phyloP scores from a whole-genome alignment of 2,888 invertebrate species.

The Baronia brevicornis region DNA sequence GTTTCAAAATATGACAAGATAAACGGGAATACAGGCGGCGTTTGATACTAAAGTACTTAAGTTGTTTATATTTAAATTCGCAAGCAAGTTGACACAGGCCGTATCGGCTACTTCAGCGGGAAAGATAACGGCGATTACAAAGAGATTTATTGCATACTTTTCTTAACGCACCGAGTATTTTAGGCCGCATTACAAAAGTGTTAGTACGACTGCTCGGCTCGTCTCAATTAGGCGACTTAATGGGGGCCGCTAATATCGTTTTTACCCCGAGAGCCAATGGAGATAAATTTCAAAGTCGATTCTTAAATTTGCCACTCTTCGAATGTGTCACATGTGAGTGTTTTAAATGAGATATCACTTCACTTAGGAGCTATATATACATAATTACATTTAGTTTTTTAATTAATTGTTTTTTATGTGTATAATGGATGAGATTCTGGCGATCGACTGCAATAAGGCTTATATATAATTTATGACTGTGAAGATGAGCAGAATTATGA shows the following conservation, averaged over 20 bases:
- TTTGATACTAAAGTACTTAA: slow-evolving; percentile 38
- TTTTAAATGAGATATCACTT: too few species aligned
- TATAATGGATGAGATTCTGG: too few species aligned
- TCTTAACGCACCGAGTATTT: slow-evolving; percentile 41
- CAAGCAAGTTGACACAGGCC: slow-evolving; percentile 48
- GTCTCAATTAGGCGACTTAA: slow-evolving; percentile 59
- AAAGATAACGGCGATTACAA: slow-evolving; percentile 59
- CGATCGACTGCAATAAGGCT: too few species aligned
- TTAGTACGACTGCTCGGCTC: slow-evolving; percentile 41
- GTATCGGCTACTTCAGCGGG: slow-evolving; percentile 59
- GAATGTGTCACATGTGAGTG: too few species aligned
- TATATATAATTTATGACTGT: too few species aligned
- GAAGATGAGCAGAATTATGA: too few species aligned
- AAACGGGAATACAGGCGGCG: slow-evolving; percentile 23
- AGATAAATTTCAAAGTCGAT: slow-evolving; percentile 22
- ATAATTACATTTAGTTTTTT: too few species aligned
- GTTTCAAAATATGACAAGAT: slow-evolving; percentile 31
- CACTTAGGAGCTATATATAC: too few species aligned
- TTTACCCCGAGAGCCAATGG: slow-evolving; percentile 17
- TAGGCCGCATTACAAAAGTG: slow-evolving; percentile 40
- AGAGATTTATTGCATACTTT: slow-evolving; percentile 67
- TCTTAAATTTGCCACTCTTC: slow-evolving; percentile 1
- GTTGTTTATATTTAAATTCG: slow-evolving; percentile 63
- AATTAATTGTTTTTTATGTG: too few species aligned
- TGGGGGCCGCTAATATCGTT: slow-evolving; percentile 39